Conservation (phyloP, 2,113 vertebrate genomes). For the Casuarius casuarius region DNA sequence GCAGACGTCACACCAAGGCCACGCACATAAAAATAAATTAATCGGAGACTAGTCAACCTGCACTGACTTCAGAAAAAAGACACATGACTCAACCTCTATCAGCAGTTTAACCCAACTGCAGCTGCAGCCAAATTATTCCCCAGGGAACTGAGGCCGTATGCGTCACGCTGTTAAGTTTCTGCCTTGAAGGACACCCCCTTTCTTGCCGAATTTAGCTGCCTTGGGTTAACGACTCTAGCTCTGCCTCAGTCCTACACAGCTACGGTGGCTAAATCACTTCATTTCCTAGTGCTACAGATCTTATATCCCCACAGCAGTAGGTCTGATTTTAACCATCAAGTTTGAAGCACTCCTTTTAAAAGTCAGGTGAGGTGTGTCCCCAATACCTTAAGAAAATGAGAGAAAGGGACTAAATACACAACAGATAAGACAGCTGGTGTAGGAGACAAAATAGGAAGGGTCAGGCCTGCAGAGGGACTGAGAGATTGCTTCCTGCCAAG, state of each 20-base stretch:
- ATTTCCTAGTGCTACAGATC: neutral
- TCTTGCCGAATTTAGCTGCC: neutral
- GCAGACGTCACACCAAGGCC: neutral
- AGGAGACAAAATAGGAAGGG: neutral
- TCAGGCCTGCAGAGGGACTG: neutral
- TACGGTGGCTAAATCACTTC: neutral
- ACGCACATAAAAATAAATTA: neutral
- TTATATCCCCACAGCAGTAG: neutral
- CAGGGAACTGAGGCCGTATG: accelerated
- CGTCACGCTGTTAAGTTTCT: neutral
- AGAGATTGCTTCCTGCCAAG: neutral
- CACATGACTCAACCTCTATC: neutral
- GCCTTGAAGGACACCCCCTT: neutral
- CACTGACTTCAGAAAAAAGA: neutral
- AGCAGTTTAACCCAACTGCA: neutral
- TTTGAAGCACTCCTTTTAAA: neutral
- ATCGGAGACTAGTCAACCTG: neutral
- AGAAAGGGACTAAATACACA: neutral
- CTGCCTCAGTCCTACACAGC: neutral
- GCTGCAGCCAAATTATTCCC: neutral
- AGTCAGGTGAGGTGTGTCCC: neutral
- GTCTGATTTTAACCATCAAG: neutral
- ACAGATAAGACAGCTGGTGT: neutral
- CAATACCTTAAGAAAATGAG: neutral
- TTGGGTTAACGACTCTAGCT: neutral